These are phyloP conservation scores for Malurus splendens DNA, from an alignment of 2,797 vertebrate genomes.

Conservation along the genomic window DNA sequence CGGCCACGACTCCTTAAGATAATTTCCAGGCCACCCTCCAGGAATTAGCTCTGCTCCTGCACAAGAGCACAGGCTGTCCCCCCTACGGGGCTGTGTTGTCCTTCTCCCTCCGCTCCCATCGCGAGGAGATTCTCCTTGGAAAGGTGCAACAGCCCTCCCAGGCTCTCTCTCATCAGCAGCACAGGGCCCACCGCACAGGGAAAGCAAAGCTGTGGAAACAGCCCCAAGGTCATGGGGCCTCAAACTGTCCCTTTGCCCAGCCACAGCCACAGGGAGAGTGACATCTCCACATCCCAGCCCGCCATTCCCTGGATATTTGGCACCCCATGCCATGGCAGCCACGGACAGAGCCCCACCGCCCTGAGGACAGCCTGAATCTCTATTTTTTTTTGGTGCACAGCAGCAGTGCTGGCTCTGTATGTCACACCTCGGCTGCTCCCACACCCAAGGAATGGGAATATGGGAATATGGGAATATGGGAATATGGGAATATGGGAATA, in stretches of 20 bases:
- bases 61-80: background rate
- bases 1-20: background rate
- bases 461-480: too few species aligned
- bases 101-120: background rate
- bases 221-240: rapidly evolving
- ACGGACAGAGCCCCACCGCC: background rate
- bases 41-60: background rate
- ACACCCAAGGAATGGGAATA: background rate
- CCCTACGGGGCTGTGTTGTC: rapidly evolving
- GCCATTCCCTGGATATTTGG: background rate
- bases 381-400: background rate
- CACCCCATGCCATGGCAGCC: background rate
- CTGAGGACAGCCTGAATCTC: background rate
- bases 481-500: too few species aligned
- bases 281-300: background rate
- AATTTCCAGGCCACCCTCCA: slow-evolving; percentile 48
- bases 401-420: background rate
- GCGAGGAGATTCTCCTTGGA: rapidly evolving
- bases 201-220: background rate
- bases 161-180: rapidly evolving
- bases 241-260: rapidly evolving
- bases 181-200: rapidly evolving
- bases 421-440: background rate
- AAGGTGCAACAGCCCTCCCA: rapidly evolving
- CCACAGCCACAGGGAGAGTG: rapidly evolving